A percentile compares a stretch with the other conserved stretches of the same genome.
These are phyloP conservation scores for Melopsittacus undulatus DNA, from an alignment of 2,797 vertebrate species.

Conservation along the genomic window DNA sequence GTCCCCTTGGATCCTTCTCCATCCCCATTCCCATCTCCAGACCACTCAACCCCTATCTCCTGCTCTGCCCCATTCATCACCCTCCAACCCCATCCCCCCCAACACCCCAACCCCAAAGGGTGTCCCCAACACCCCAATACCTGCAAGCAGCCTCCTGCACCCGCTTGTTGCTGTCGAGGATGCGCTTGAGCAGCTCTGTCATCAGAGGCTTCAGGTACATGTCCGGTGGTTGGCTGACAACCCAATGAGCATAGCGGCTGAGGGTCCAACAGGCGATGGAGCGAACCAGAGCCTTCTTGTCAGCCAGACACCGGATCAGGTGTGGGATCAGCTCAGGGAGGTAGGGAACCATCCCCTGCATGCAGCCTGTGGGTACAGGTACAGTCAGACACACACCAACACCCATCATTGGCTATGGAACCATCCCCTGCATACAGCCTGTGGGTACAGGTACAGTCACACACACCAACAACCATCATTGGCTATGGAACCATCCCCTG, in stretches of 20 bases:
- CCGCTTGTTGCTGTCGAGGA: slow-evolving; percentile 93
- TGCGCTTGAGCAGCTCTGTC: slow-evolving; percentile 93
- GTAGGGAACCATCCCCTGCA: slow-evolving; percentile 96
- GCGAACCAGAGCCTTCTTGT: slow-evolving; percentile 93
- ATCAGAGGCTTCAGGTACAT: slow-evolving; percentile 92
- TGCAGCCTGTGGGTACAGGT: too few relatives aligned
- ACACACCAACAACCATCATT: too few relatives aligned
- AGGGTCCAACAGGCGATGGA: slow-evolving; percentile 97
- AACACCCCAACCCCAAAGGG: too few relatives aligned
- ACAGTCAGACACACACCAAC: too few relatives aligned
- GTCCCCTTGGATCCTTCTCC: neutral
- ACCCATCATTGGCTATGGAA: too few relatives aligned
- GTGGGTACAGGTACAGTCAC: too few relatives aligned
- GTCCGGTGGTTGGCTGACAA: slow-evolving; percentile 92
- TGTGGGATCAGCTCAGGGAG: slow-evolving; percentile 92
- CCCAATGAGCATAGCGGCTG: slow-evolving; percentile 96
- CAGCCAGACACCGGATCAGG: slow-evolving; percentile 90
- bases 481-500: too few relatives aligned
- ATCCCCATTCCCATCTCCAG: too few relatives aligned
- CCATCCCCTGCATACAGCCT: too few relatives aligned
- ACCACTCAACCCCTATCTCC: neutral
- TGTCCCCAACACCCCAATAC: neutral
- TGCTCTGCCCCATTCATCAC: neutral
- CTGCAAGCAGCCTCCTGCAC: slow-evolving; percentile 96
- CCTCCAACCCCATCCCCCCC: neutral